Evolutionary conservation across 2,113 vertebrate species (phyloP).

Genomic region (Xerus inauris): DNA sequence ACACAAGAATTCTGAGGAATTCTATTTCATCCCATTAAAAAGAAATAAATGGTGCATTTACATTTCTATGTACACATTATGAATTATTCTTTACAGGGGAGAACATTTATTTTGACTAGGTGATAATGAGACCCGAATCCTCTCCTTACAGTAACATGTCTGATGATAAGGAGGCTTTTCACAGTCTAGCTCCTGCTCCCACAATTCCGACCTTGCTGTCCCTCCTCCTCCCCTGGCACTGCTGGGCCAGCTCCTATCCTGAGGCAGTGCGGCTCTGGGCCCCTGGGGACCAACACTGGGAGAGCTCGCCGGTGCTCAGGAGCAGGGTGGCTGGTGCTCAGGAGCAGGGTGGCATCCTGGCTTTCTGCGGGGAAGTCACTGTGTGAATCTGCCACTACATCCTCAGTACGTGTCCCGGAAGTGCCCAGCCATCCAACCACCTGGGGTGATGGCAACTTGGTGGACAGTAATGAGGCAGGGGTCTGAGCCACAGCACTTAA

Average conservation of each 20-base stretch:
- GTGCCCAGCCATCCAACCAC: neutral
- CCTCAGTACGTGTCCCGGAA: neutral
- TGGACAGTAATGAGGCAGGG: accelerated
- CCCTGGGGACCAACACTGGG: accelerated
- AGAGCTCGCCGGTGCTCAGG: no score
- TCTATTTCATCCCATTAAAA: neutral
- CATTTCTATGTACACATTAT: accelerated
- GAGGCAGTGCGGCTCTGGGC: accelerated
- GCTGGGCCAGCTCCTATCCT: accelerated
- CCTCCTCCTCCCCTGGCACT: accelerated
- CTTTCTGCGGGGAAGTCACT: accelerated
- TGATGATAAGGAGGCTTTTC: neutral
- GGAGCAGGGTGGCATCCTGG: no score
- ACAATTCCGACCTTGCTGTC: no score
- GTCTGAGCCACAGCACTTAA: accelerated
- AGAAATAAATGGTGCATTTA: neutral
- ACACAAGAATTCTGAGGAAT: neutral
- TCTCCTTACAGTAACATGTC: no score
- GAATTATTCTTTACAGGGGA: neutral
- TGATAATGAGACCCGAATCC: neutral
- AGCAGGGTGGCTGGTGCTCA: no score
- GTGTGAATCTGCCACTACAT: neutral
- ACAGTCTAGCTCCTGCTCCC: neutral
- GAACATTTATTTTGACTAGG: neutral
- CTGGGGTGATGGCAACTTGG: accelerated